These are phyloP conservation scores for Epinotia brunnichana DNA, from an alignment of 2,888 invertebrate genomes.

Conservation along the genomic window DNA sequence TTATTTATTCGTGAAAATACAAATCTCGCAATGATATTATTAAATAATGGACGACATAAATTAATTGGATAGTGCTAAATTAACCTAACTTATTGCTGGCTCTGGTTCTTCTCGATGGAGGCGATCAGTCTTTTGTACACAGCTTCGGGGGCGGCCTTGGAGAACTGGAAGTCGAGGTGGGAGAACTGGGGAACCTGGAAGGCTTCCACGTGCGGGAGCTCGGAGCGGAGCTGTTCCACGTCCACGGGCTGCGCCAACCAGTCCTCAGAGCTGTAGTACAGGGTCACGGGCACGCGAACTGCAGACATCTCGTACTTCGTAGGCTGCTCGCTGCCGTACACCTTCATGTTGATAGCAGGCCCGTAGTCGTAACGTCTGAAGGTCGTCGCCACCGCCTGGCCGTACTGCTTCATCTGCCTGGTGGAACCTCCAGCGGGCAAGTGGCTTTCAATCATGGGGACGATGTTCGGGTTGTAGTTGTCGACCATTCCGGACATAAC, in stretches of 20 bases:
- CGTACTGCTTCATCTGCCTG: conserved; percentile 82
- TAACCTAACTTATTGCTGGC: conserved; percentile 40
- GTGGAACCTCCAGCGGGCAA: conserved; percentile 84
- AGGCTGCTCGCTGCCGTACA: conserved; percentile 68
- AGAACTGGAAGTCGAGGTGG: conserved; percentile 78
- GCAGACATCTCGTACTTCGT: conserved; percentile 70
- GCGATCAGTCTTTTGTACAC: conserved; percentile 71
- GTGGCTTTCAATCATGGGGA: conserved; percentile 82
- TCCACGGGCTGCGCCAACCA: conserved; percentile 86
- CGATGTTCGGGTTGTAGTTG: conserved; percentile 79
- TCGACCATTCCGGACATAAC: conserved; percentile 84
- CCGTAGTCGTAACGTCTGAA: conserved; percentile 75
- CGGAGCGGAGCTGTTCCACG: conserved; percentile 79
- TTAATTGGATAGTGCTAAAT: conserved; percentile 42
- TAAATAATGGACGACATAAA: conserved; percentile 48
- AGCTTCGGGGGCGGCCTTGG: conserved; percentile 64
- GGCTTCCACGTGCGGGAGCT: conserved; percentile 79
- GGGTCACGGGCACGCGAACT: conserved; percentile 70
- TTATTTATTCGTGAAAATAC: conserved; percentile 61
- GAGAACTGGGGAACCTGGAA: conserved; percentile 82
- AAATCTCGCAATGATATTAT: conserved; percentile 56
- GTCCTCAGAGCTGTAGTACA: conserved; percentile 84
- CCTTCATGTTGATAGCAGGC: conserved; percentile 62
- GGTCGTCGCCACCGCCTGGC: conserved; percentile 73
- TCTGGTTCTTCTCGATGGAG: conserved; percentile 58